Base-by-base conservation (phyloP, 2,888 invertebrate genomes). In the Muscina levida region DNA sequence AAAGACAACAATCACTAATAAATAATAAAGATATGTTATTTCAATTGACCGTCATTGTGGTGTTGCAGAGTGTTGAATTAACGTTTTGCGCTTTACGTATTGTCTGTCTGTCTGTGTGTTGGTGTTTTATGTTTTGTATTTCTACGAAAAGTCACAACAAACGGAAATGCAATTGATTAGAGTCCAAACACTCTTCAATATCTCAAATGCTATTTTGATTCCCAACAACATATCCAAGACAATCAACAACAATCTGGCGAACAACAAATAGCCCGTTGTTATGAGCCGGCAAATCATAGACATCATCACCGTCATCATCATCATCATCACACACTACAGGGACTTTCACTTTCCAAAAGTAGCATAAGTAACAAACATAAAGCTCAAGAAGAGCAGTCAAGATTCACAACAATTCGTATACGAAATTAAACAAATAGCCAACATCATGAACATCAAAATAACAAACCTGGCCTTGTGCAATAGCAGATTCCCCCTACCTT, bases 1-100 rank as follows among this genome's bases (percentile, higher is more conserved):
- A 56, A 56, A 15, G 1, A 67, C 4, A 42, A 67, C 66, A 72
- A 62, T 44, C 44, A 53, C 37, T 53, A 72, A 53, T 13, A 71
- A 31, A 37, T 19, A 59, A 71, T 68, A 72, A 57, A 44, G 19
- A 67, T 71, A 79, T 39, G 68, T 68, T 65, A 65, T 68, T 76
- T 70, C 76, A 57, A 72, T 72, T 79, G 79, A 65, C 65, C 68
- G 56, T n/a, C n/a, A n/a, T n/a, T n/a, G n/a, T 65, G 26, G 48
- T 13, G 39, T n/a, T 31, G 15, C 15, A 31, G 59, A 59, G 39
- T 37, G 19, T 59, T 37, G 59, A 6, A 59, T 39, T 59, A 31
- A 57, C 15, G 8, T 59, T 59, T 57, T 39, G 31, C n/a, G n/a
- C 15, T 48, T 13, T 48, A n/a, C 2, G 11, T 44, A n/a, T 11